Evolutionary conservation across 2,113 vertebrate species (phyloP), one percentile per base, ranked within the genome.

Genomic region (Microtus pennsylvanicus): DNA sequence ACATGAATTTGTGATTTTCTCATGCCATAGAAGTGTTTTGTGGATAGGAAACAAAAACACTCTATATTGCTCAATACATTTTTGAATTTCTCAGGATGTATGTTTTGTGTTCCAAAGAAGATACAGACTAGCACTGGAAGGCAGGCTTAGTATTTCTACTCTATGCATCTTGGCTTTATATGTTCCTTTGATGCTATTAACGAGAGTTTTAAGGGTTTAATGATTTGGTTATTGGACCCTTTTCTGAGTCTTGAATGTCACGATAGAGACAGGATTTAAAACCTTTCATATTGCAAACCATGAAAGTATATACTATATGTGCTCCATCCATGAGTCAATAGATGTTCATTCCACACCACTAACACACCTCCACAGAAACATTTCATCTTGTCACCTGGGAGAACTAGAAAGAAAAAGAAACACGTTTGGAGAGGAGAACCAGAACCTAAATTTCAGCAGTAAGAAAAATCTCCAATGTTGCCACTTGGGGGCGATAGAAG

Each of bases 401-500:
- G 30, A 76, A 87, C 90, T 72, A 1, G 63, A 19, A 65, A 70
- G 52, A 17, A 50, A 70, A n/a, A 58, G 42, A 61, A 38, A 8
- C 55, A 88, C 19, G 7, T 74, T 83, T 52, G 26, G 17, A 10
- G 17, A 82, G 45, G 22, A 82, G 45, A 58, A n/a, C 9, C 3
- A 33, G 72, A 77, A 67, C n/a, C 26, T 67, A 38, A 91, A 69
- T 87, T 76, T 93, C 52, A 61, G 17, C 47, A 70, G 7, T 89
- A 35, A 78, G 47, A 82, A 82, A 70, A 89, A 61, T 93, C 47
- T 52, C 63, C 61, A 52, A 70, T 55, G n/a, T 72, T 65, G 89
- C 88, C 98, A 97, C 96, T 97, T 55, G 97, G 91, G 89, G 96
- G 97, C 95, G 85, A 52, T 97, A 6, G 45, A 95, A 50, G 50